These are phyloP conservation scores for Galemys pyrenaicus DNA, from an alignment of 2,113 vertebrate genomes.

Conservation along the genomic window DNA sequence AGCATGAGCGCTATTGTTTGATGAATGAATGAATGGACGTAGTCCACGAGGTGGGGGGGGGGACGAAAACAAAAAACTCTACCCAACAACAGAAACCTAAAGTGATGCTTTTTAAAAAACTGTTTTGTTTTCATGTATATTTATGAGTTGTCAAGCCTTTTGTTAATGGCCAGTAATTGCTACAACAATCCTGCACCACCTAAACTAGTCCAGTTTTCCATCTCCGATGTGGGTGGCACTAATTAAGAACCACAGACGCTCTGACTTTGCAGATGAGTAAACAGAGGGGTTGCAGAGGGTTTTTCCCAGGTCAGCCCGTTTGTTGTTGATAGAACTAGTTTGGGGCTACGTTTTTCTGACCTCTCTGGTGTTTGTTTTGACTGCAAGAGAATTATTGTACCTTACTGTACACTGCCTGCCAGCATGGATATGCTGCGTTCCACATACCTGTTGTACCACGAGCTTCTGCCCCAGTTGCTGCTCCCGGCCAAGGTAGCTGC, in stretches of 20 bases:
- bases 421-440: neutral
- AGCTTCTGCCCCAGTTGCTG: neutral
- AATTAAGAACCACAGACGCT: neutral
- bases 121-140: neutral
- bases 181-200: neutral
- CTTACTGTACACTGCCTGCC: neutral
- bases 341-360: neutral
- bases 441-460: neutral
- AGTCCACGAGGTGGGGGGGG: neutral
- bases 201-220: neutral
- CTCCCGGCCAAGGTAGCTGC: conserved; percentile 21
- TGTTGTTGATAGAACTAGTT: neutral
- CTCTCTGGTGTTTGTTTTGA: conserved; percentile 6
- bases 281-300: neutral
- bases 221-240: neutral
- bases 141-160: neutral
- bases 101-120: neutral
- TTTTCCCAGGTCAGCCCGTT: neutral
- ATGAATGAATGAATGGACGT: neutral
- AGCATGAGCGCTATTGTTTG: no score
- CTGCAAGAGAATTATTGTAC: neutral
- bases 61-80: neutral
- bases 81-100: neutral
- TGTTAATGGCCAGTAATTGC: neutral
- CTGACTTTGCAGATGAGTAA: neutral